Evolutionary conservation across 2,888 invertebrate species (phyloP).

Genomic region (Ennomos fuscantarius): DNA sequence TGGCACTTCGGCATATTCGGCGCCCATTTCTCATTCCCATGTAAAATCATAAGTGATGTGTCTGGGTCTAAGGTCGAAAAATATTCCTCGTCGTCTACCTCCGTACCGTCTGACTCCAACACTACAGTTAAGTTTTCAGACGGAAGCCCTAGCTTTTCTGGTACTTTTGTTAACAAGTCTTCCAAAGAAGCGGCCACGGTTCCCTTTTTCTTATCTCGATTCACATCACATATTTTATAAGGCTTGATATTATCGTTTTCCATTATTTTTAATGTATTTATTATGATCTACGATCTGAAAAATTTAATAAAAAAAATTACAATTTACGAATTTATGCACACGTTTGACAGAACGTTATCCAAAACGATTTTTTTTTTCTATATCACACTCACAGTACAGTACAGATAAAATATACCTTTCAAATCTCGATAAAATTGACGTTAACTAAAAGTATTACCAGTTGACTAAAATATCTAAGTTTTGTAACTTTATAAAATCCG

Average conservation of each 20-base stretch:
- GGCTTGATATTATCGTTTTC: conserved; percentile 87
- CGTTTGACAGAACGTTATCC: too few relatives aligned
- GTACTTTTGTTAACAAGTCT: conserved; percentile 90
- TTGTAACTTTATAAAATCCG: background rate
- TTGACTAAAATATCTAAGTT: conserved; percentile 21
- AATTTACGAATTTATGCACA: background rate
- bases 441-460: conserved; percentile 41
- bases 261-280: conserved; percentile 62
- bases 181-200: conserved; percentile 92
- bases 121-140: conserved; percentile 90
- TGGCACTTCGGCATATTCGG: conserved; percentile 87
- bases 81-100: conserved; percentile 98
- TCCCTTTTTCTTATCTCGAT: conserved; percentile 92
- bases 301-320: background rate
- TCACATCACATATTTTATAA: conserved; percentile 92
- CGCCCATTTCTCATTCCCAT: conserved; percentile 91
- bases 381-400: too few relatives aligned
- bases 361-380: background rate
- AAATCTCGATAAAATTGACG: conserved; percentile 28
- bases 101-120: conserved; percentile 96
- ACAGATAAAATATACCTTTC: conserved; percentile 28
- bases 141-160: conserved; percentile 89
- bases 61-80: conserved; percentile 96
- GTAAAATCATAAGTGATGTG: conserved; percentile 93
- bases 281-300: conserved; percentile 16